phyloP scores from a whole-genome alignment of 2,113 vertebrate species.

The Alectura lathami region DNA sequence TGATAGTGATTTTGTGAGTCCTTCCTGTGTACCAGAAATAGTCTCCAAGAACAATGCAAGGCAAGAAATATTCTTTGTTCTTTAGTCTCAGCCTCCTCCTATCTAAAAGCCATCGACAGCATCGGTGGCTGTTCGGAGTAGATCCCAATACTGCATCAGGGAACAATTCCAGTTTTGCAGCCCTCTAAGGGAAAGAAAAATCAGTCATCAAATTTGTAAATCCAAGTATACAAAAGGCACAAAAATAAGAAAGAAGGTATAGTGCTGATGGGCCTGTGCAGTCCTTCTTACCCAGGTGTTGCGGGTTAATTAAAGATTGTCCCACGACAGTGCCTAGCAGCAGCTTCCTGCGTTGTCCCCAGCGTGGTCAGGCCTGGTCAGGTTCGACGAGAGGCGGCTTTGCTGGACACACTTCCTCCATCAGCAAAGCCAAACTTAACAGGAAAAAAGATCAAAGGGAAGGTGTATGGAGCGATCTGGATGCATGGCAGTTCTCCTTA shows the following conservation, averaged over 20 bases:
- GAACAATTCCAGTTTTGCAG: not conserved
- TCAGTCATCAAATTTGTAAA: not conserved
- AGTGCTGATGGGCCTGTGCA: not conserved
- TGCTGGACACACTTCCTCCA: slow-evolving; percentile 46
- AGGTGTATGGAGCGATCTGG: not conserved
- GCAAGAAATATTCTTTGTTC: slow-evolving; percentile 29
- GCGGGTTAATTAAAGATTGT: no score
- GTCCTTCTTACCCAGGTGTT: no score
- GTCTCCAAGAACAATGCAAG: slow-evolving; percentile 35
- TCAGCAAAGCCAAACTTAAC: slow-evolving; percentile 24
- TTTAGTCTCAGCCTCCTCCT: slow-evolving; percentile 67
- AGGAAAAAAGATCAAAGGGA: slow-evolving; percentile 29
- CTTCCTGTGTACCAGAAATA: slow-evolving; percentile 56
- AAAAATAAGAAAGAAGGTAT: not conserved
- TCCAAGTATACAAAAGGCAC: not conserved
- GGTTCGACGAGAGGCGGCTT: not conserved
- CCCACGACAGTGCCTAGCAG: no score
- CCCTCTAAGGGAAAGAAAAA: not conserved
- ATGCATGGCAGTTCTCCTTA: not conserved
- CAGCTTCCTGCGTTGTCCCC: not conserved
- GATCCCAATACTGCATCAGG: not conserved
- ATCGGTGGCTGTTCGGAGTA: not conserved
- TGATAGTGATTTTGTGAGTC: slow-evolving; percentile 17
- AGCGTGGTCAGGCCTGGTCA: not conserved
- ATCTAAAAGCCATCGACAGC: not conserved